phyloP scores from a whole-genome alignment of 2,113 vertebrate species.

The Sphaerodactylus townsendi region DNA sequence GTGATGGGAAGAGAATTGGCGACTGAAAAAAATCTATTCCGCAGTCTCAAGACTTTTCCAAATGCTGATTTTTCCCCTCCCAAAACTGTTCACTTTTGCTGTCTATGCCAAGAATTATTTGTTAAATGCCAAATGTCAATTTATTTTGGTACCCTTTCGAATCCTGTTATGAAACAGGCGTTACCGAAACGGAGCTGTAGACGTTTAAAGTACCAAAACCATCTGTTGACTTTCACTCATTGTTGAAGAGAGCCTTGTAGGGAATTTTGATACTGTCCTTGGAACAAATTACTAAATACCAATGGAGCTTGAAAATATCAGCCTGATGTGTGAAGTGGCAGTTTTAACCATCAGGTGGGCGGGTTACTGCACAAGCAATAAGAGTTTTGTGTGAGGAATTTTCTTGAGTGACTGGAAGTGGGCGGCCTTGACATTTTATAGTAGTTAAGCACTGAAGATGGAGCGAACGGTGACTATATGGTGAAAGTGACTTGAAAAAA shows the following conservation, averaged over 20 bases:
- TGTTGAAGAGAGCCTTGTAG: background rate
- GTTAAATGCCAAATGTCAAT: constrained; percentile 4
- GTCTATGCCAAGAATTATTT: constrained; percentile 36
- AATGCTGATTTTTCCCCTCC: constrained; percentile 38
- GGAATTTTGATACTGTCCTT: background rate
- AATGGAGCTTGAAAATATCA: constrained; percentile 47
- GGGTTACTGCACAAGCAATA: constrained; percentile 47
- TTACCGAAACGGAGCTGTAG: constrained; percentile 4
- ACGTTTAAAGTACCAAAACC: background rate
- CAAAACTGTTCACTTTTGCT: constrained; percentile 33
- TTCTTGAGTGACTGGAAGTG: constrained; percentile 57
- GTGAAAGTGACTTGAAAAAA: constrained; percentile 69
- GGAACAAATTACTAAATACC: constrained; percentile 34
- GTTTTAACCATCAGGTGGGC: constrained; percentile 17
- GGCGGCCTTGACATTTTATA: constrained; percentile 61
- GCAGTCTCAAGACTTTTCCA: constrained; percentile 28
- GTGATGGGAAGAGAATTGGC: background rate
- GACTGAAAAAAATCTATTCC: constrained; percentile 29
- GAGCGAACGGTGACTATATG: constrained; percentile 59
- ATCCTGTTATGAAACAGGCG: constrained; percentile 42
- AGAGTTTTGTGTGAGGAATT: constrained; percentile 50
- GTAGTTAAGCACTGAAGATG: constrained; percentile 48
- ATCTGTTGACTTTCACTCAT: background rate
- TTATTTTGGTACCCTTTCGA: constrained; percentile 10
- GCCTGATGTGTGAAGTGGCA: constrained; percentile 53